Evolutionary conservation across 2,888 invertebrate species (phyloP).

Genomic region (Athalia cordata): DNA sequence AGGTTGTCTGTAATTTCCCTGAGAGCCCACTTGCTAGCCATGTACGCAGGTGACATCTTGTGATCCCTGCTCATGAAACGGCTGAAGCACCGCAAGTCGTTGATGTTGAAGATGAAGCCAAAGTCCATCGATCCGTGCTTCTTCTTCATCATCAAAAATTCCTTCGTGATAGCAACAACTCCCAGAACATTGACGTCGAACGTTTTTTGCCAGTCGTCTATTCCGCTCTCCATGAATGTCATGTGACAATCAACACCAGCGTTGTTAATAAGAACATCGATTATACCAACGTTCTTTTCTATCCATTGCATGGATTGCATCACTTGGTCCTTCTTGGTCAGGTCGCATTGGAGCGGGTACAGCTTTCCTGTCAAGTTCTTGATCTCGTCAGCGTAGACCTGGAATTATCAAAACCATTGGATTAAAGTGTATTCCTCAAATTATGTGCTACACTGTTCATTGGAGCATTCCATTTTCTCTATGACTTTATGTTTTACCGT

Average conservation of each 20-base stretch:
- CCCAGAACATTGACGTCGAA: slow-evolving; percentile 58
- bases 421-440: neutral
- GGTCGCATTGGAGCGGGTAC: slow-evolving; percentile 74
- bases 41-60: slow-evolving; percentile 65
- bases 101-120: slow-evolving; percentile 56
- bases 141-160: slow-evolving; percentile 56
- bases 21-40: slow-evolving; percentile 73
- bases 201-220: slow-evolving; percentile 56
- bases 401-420: neutral
- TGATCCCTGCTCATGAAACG: slow-evolving; percentile 44
- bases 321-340: slow-evolving; percentile 75
- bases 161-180: slow-evolving; percentile 54
- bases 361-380: slow-evolving; percentile 64
- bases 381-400: slow-evolving; percentile 56
- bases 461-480: too few species aligned
- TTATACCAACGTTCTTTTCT: slow-evolving; percentile 73
- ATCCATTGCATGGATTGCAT: slow-evolving; percentile 74
- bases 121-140: slow-evolving; percentile 52
- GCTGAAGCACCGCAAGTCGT: slow-evolving; percentile 52
- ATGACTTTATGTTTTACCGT: too few species aligned
- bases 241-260: slow-evolving; percentile 72
- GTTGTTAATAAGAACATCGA: slow-evolving; percentile 78
- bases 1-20: slow-evolving; percentile 72
- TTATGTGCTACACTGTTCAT: too few species aligned
- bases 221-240: slow-evolving; percentile 52